Percentiles rank a stretch among this genome's conserved stretches.
phyloP scores from a whole-genome alignment of 2,797 vertebrate species.

The Pipistrellus pygmaeus region DNA sequence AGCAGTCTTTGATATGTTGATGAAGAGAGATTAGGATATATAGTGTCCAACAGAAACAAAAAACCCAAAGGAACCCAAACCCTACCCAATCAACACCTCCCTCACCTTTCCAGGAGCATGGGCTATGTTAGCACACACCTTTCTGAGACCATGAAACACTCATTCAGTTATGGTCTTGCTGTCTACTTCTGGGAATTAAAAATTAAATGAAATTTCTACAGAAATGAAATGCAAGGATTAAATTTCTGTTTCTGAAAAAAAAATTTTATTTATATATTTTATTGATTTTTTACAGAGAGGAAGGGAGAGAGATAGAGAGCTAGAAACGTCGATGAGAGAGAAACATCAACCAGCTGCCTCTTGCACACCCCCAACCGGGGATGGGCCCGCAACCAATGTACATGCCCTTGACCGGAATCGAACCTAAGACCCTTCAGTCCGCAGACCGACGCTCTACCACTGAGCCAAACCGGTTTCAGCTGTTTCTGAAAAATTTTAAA shows the following conservation, averaged over 20 bases:
- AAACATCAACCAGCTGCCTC: no score
- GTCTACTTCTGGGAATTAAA: background rate
- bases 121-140: fast-evolving
- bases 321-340: no score
- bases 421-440: no score
- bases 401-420: no score
- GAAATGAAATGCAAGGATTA: background rate
- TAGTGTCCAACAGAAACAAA: background rate
- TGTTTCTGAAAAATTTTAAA: background rate
- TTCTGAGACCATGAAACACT: background rate
- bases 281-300: no score
- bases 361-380: no score
- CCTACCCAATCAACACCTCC: no score
- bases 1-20: background rate
- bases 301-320: no score
- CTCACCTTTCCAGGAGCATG: background rate
- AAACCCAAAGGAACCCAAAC: background rate
- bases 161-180: background rate
- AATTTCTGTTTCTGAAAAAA: background rate
- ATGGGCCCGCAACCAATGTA: no score
- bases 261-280: no score
- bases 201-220: background rate
- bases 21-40: background rate
- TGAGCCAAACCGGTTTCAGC: no score
- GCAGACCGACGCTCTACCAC: no score